These are phyloP conservation scores for Prochilodus magdalenae DNA, from an alignment of 2,113 vertebrate genomes.

Conservation along the genomic window DNA sequence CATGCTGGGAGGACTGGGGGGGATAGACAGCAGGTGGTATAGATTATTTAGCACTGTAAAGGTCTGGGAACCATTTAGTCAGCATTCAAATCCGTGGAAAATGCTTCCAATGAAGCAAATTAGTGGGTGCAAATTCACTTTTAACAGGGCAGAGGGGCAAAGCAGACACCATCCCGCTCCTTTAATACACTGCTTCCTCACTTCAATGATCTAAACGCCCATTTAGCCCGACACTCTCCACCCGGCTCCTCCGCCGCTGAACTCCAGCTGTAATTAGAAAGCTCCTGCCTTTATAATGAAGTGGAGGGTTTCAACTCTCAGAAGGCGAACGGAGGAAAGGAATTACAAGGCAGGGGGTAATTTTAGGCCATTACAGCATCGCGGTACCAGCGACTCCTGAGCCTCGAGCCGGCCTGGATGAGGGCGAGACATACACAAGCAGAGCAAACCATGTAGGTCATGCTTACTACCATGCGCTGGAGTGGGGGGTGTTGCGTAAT, in stretches of 20 bases:
- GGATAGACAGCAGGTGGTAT: constrained; percentile 18
- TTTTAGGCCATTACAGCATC: constrained; percentile 21
- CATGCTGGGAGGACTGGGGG: neutral
- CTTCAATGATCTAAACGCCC: constrained; percentile 15
- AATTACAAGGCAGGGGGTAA: constrained; percentile 6
- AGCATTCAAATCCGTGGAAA: constrained; percentile 27
- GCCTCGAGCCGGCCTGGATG: constrained; percentile 16
- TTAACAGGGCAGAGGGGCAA: constrained; percentile 18
- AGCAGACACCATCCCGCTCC: constrained; percentile 29
- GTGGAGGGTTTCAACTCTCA: neutral
- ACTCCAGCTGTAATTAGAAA: constrained; percentile 29
- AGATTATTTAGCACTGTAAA: constrained; percentile 11
- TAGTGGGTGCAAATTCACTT: constrained; percentile 39
- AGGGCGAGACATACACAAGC: neutral
- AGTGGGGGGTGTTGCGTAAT: constrained; percentile 28
- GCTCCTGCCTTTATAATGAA: neutral
- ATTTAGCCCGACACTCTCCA: neutral
- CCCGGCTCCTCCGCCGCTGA: constrained; percentile 9
- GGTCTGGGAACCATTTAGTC: constrained; percentile 22
- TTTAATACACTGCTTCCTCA: constrained; percentile 36
- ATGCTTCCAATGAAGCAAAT: constrained; percentile 21
- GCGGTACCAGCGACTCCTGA: constrained; percentile 13
- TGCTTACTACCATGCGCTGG: neutral
- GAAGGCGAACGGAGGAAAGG: neutral
- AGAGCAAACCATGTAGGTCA: constrained; percentile 33